Evolutionary conservation across 2,888 invertebrate genomes (phyloP).

Genomic region (Cyrtodaria siliqua): DNA sequence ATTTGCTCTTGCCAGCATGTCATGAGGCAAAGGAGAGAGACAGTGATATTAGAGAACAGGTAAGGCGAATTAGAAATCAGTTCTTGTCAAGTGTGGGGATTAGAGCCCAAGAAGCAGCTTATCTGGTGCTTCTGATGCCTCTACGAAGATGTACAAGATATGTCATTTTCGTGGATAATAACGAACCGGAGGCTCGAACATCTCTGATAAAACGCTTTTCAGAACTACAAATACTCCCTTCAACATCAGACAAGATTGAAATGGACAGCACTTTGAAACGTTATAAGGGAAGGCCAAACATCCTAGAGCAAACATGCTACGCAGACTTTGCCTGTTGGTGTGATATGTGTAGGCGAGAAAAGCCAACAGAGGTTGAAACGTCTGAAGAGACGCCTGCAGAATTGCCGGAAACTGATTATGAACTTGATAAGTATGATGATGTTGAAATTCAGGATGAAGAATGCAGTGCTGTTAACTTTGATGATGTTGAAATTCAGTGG

Average conservation of each 20-base stretch:
- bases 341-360: conserved; percentile 6
- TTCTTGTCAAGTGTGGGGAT: conserved; percentile 62
- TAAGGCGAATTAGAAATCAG: conserved; percentile 39
- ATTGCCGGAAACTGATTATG: conserved; percentile 29
- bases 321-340: conserved; percentile 56
- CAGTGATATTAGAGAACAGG: conserved; percentile 33
- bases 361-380: neutral
- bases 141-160: conserved; percentile 41
- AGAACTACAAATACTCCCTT: conserved; percentile 39
- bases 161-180: conserved; percentile 54
- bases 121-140: conserved; percentile 60
- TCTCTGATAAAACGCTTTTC: conserved; percentile 35
- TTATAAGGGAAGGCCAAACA: conserved; percentile 45
- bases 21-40: conserved; percentile 26
- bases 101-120: conserved; percentile 73
- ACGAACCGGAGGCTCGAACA: conserved; percentile 33
- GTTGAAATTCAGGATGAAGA: neutral
- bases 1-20: conserved; percentile 21
- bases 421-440: conserved; percentile 24
- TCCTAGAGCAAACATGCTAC: conserved; percentile 29
- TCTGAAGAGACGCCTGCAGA: neutral
- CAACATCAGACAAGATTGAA: conserved; percentile 39
- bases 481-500: conserved; percentile 18
- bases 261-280: conserved; percentile 45
- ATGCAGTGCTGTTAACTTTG: neutral